Evolutionary conservation across 2,888 invertebrate genomes (phyloP).

Genomic region (Epirrhoe tristata): DNA sequence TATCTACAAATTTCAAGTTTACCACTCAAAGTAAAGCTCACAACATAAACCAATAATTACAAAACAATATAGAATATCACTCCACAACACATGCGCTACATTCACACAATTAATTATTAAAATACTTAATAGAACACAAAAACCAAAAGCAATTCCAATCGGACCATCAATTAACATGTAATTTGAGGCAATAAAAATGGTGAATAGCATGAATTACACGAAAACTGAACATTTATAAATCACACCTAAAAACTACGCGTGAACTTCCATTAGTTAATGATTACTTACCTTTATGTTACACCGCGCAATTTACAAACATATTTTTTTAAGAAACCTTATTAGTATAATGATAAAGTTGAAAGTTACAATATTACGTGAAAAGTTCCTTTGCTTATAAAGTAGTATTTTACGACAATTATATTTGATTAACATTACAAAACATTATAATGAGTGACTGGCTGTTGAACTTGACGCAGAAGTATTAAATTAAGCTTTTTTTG

Average conservation of each 20-base stretch:
- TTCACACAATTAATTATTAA: not conserved
- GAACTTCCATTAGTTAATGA: constrained; percentile 51
- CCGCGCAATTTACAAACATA: constrained; percentile 36
- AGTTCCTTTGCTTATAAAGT: constrained; percentile 16
- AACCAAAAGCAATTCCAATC: constrained; percentile 21
- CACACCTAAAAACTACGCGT: constrained; percentile 51
- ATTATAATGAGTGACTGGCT: not conserved
- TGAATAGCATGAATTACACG: constrained; percentile 50
- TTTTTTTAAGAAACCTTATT: constrained; percentile 33
- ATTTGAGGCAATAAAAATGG: constrained; percentile 55
- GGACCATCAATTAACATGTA: constrained; percentile 51
- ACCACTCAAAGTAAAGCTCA: not conserved
- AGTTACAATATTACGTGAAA: constrained; percentile 7
- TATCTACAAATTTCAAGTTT: not conserved
- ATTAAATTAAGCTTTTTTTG: no score
- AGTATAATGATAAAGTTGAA: constrained; percentile 1
- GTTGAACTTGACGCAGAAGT: not conserved
- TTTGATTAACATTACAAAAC: constrained; percentile 5
- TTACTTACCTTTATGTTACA: constrained; percentile 49
- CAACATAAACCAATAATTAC: not conserved
- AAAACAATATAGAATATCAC: not conserved
- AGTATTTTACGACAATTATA: constrained; percentile 35
- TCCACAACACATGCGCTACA: not conserved
- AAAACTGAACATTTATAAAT: constrained; percentile 52
- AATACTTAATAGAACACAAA: not conserved